phyloP scores from a whole-genome alignment of 2,888 invertebrate genomes.

The Glyphotaelius pellucidus region DNA sequence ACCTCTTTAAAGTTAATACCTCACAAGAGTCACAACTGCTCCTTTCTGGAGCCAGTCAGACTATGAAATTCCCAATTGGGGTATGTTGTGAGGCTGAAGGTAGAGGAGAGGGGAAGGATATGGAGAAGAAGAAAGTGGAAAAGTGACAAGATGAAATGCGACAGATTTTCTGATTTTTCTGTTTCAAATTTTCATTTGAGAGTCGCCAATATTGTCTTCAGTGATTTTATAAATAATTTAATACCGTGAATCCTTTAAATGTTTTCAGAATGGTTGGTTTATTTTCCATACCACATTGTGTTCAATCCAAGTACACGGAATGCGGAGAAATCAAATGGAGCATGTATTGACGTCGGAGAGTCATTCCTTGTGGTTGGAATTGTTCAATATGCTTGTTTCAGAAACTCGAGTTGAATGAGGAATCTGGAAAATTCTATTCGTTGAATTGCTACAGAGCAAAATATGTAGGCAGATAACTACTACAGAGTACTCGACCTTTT shows the following conservation, averaged over 20 bases:
- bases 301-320: not conserved
- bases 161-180: no score
- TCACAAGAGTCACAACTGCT: no score
- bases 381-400: not conserved
- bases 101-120: no score
- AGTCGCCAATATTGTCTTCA: no score
- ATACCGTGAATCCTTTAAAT: not conserved
- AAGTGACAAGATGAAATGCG: no score
- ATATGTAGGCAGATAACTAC: not conserved
- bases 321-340: not conserved
- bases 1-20: no score
- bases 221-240: not conserved
- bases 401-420: not conserved
- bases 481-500: no score
- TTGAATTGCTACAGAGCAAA: not conserved
- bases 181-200: no score
- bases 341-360: not conserved
- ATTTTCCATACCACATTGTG: not conserved
- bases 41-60: no score
- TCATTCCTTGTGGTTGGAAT: not conserved
- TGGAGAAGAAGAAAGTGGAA: no score
- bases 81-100: no score
- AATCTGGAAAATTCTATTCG: not conserved
- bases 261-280: not conserved
- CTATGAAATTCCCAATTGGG: no score